Base-by-base conservation (phyloP, 2,113 vertebrate species). In the Recurvirostra avosetta region DNA sequence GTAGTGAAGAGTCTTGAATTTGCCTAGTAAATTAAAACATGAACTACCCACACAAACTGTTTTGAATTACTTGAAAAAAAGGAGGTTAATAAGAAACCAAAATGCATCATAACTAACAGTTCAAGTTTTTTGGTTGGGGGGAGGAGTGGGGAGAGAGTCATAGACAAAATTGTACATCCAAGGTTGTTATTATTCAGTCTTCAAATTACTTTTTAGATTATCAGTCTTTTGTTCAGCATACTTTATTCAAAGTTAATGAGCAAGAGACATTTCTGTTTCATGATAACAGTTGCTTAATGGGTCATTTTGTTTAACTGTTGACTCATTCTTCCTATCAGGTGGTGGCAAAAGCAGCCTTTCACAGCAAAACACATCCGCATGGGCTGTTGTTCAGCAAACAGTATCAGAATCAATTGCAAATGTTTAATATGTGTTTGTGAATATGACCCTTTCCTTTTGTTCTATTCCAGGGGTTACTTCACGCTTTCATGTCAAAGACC, bases 241-340 rank as follows among this genome's bases (percentile, higher is more conserved):
- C 10, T 59, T 88, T 83, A 41, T 74, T 91, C 40, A 72, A 79
- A 89, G 19, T 52, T 49, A 88, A 19, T 27, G 52, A 96, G 38
- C 38, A 84, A 86, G 62, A 92, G 34, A 30, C 15, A 8, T 55
- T 92, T 82, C 34, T 70, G 19, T 84, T 45, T 73, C 75, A 47
- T 62, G 20, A 5, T 30, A 75, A 41, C 34, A 68, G 29, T 78
- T 89, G 65, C 62, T 87, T 83, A 76, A 61, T 86, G 9, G 47
- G 50, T 87, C 8, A 50, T 79, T 81, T 92, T 91, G 10, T 96
- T 94, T 73, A 68, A 76, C 70, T 88, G 74, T 88, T 86, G 79
- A 86, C 53, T 97, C 45, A 38, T 89, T 95, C 77, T 96, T 96
- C 62, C 85, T 89, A 43, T 95, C 40, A 86, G 77, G 29, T 78